Base-by-base conservation (phyloP, 2,797 vertebrate species). In the Pampus argenteus region DNA sequence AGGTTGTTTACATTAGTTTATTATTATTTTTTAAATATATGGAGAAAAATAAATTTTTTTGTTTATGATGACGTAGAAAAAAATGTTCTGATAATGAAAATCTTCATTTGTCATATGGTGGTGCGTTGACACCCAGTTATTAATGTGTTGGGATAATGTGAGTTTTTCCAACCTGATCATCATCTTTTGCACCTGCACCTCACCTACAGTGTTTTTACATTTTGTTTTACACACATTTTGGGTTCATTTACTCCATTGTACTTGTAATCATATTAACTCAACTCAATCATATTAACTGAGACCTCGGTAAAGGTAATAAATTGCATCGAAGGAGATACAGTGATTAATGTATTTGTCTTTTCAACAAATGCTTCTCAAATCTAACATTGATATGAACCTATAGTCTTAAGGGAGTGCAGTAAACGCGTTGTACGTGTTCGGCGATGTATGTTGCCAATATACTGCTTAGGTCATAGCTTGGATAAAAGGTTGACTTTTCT, bases 401-500 rank as follows among this genome's bases (percentile, higher is more conserved):
- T 25, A 55, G 49, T 72, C 55, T 74, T 3, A 4, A 25, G 26
- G 26, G 60, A 63, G 36, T 44, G 54, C 70, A 64, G n/a, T 67
- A 42, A 63, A n/a, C n/a, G n/a, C n/a, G n/a, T n/a, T n/a, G n/a
- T n/a, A n/a, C n/a, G n/a, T n/a, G 13, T 76, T 44, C 70, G 61
- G 38, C 48, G 20, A 17, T 38, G n/a, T 69, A 42, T 68, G 40
- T 56, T 62, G 15, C 52, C 23, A 48, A 48, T 71, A 18, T 75
- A 60, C 47, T 68, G 68, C 70, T 51, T 31, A 42, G 74, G 69
- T 79, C 80, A 78, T 34, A 68, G 57, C 52, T 40, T 0, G 47
- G 44, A 76, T 71, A 71, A 78, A 70, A 77, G 76, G 52, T 78
- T 75, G 55, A 47, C 51, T 86, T 81, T 71, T 71, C 62, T 70